Evolutionary conservation across 2,888 invertebrate genomes (phyloP), one percentile per base, ranked within the genome.

Genomic region (Rapana venosa): DNA sequence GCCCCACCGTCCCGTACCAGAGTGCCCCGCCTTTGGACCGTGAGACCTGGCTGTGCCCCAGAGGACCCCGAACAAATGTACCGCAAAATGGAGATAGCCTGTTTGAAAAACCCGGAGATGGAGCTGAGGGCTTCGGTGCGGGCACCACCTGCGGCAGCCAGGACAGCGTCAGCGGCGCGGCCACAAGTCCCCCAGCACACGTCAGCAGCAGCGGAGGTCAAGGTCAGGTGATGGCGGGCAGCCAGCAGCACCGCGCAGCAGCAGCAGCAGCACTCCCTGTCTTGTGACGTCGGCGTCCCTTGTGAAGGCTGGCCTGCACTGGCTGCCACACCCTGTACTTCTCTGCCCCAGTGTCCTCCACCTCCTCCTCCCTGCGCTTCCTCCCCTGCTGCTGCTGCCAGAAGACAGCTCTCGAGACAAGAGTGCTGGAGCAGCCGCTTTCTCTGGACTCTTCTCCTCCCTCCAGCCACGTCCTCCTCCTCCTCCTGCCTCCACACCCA

Each of bases 61-160:
- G 95, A 94, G 90, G 94, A 96, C 90, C 93, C 94, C 4, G 95
- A n/a, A n/a, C n/a, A 94, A 89, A 93, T 94, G 93, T 95, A 94
- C 89, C 91, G 92, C 22, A 93, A 94, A 85, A 96, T 96, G 96
- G 95, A 96, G 90, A 92, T 93, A 91, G n/a, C n/a, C 90, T 96
- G 77, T 96, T 96, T 91, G 93, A 95, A 90, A 94, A 94, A 95
- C 88, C 90, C 94, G 32, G 93, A 94, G 84, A 93, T 93, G 90
- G 95, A 95, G 91, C 92, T 94, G 58, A 92, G 93, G 87, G 93
- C 92, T 0, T 94, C 94, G 26, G 93, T 94, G 1, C 93, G 94
- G 87, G 93, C 88, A 93, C 93, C 2, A 93, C 93, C 5, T 93
- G 93, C 20, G 79, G 86, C 26, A 58, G 84, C n/a, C 58, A 85